phyloP scores from a whole-genome alignment of 2,888 invertebrate genomes.

The Loripinus fragilis region DNA sequence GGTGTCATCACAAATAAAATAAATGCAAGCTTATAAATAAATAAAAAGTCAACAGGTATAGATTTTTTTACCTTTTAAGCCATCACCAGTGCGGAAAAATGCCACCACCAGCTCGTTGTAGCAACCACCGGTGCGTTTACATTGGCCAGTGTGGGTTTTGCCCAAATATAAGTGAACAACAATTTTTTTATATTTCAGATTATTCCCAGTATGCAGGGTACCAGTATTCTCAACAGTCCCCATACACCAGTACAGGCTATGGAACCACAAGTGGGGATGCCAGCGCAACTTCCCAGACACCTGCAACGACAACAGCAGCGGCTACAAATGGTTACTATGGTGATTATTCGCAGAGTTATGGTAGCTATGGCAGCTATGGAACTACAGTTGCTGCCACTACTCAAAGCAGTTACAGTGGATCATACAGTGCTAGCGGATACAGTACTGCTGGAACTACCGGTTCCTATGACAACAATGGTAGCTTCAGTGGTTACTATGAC shows the following conservation, averaged over 20 bases:
- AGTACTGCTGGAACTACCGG: not conserved
- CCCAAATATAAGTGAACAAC: too few species aligned
- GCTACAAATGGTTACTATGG: slow-evolving; percentile 18
- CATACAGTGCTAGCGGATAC: not conserved
- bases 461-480: not conserved
- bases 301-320: slow-evolving; percentile 7
- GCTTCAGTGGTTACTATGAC: slow-evolving; percentile 1
- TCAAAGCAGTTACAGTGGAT: not conserved
- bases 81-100: too few species aligned
- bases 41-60: too few species aligned
- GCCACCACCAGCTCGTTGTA: too few species aligned
- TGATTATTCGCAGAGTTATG: slow-evolving; percentile 10
- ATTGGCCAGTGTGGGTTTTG: too few species aligned
- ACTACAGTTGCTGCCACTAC: not conserved
- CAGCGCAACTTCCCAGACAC: not conserved
- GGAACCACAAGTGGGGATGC: not conserved
- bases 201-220: slow-evolving; percentile 53
- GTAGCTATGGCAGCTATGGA: slow-evolving; percentile 16
- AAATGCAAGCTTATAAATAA: too few species aligned
- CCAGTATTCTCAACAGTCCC: slow-evolving; percentile 30
- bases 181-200: slow-evolving; percentile 25
- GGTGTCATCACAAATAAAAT: too few species aligned
- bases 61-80: too few species aligned
- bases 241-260: not conserved
- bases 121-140: too few species aligned